These are phyloP conservation scores for Ophioninae sp. DNA, from an alignment of 2,888 invertebrate genomes.

Conservation along the genomic window DNA sequence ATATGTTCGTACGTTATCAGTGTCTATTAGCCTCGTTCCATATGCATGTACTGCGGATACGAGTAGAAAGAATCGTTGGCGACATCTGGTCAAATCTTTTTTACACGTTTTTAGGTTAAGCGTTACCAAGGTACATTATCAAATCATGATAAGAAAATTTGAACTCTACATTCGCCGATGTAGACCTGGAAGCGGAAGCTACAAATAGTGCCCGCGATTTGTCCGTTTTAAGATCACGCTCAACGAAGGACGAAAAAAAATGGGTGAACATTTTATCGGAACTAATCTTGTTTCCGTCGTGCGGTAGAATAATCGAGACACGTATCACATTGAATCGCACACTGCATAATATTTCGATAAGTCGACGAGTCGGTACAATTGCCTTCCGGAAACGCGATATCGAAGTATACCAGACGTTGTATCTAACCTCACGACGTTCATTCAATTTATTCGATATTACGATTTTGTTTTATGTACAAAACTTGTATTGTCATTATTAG, in stretches of 20 bases:
- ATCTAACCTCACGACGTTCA: constrained; percentile 15
- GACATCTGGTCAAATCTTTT: constrained; percentile 36
- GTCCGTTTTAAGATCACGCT: background rate
- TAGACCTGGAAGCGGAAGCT: constrained; percentile 8
- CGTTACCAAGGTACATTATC: constrained; percentile 11
- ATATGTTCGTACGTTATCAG: constrained; percentile 63
- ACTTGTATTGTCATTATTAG: background rate
- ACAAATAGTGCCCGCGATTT: background rate
- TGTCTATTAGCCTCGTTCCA: constrained; percentile 70
- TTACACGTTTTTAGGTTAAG: constrained; percentile 28
- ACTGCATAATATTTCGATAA: constrained; percentile 25
- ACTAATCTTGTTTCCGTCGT: background rate
- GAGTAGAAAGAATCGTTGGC: constrained; percentile 27
- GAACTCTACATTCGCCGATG: background rate
- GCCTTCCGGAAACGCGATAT: constrained; percentile 34
- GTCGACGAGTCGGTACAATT: constrained; percentile 18
- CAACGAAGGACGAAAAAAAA: too few species aligned
- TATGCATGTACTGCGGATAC: constrained; percentile 49
- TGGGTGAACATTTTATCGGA: background rate
- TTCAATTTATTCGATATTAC: constrained; percentile 3
- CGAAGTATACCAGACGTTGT: constrained; percentile 3
- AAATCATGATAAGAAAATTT: constrained; percentile 34
- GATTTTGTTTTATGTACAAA: background rate
- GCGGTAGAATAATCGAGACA: background rate
- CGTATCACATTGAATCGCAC: constrained; percentile 41